phyloP scores from a whole-genome alignment of 2,113 vertebrate species.

The Engystomops pustulosus region DNA sequence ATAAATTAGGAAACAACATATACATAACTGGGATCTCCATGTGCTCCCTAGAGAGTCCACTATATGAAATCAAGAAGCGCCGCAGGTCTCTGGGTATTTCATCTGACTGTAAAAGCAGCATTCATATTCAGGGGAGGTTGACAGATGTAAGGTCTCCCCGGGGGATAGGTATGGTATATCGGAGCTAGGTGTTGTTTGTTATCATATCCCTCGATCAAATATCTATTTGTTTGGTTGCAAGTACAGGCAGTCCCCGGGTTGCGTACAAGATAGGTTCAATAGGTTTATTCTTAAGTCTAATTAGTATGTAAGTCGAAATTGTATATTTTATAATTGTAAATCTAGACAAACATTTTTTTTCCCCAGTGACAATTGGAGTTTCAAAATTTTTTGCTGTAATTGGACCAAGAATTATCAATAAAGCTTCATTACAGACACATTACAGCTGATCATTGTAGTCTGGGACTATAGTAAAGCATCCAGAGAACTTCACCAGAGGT shows the following conservation, averaged over 20 bases:
- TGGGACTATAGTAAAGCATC: too few species aligned
- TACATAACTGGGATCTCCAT: neutral
- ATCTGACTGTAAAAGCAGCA: conserved; percentile 14
- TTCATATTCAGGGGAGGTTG: conserved; percentile 9
- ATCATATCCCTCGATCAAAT: conserved; percentile 5
- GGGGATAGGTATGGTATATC: neutral
- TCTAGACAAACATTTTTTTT: too few species aligned
- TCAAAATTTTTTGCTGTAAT: too few species aligned
- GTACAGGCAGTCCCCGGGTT: too few species aligned
- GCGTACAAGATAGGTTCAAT: neutral
- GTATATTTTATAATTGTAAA: too few species aligned
- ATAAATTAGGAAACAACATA: conserved; percentile 25
- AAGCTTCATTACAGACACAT: too few species aligned
- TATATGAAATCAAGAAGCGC: neutral
- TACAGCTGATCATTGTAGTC: too few species aligned
- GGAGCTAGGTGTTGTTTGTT: neutral
- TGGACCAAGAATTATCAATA: too few species aligned
- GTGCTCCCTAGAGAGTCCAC: neutral
- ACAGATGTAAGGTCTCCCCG: conserved; percentile 10
- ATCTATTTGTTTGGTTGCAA: neutral
- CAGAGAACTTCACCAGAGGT: too few species aligned
- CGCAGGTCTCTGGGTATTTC: neutral
- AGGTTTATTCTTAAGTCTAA: too few species aligned
- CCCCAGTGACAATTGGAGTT: too few species aligned
- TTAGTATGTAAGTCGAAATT: too few species aligned